Evolutionary conservation across 2,888 invertebrate species (phyloP).

Genomic region (Elegia similella): DNA sequence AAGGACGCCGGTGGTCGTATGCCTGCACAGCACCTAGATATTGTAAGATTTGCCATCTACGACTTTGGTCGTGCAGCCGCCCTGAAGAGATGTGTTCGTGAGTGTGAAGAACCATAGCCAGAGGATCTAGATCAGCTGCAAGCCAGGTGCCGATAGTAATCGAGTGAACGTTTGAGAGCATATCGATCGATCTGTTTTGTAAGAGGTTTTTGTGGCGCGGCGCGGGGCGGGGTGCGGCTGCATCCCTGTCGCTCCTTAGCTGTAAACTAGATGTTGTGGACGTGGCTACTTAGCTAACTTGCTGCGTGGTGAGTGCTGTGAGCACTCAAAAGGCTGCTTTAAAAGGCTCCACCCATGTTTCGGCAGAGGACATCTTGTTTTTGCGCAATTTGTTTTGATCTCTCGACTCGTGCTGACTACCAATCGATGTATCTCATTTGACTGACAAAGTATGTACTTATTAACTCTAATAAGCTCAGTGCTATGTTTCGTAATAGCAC

Average conservation of each 20-base stretch:
- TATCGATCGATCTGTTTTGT: constrained; percentile 77
- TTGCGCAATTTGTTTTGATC: constrained; percentile 48
- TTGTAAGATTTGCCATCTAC: neutral
- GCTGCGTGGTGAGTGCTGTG: constrained; percentile 20
- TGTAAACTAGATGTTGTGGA: constrained; percentile 33
- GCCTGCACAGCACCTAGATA: neutral
- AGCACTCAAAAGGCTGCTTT: neutral
- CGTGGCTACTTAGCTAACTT: constrained; percentile 24
- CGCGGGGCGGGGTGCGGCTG: constrained; percentile 54
- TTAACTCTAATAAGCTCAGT: neutral
- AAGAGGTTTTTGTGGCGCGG: constrained; percentile 58
- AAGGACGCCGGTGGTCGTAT: constrained; percentile 33
- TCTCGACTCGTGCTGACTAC: constrained; percentile 20
- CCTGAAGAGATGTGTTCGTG: constrained; percentile 1
- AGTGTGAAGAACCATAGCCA: constrained; percentile 5
- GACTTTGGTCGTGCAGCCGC: neutral
- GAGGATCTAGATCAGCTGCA: constrained; percentile 38
- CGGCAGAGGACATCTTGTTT: constrained; percentile 51
- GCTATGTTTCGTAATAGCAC: neutral
- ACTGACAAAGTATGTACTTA: neutral
- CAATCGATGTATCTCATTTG: constrained; percentile 11
- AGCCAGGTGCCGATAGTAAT: constrained; percentile 37
- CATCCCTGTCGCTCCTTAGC: constrained; percentile 36
- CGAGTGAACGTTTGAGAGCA: constrained; percentile 50
- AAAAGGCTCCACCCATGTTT: constrained; percentile 18